A percentile compares a stretch with the other conserved stretches of the same genome.
These are phyloP conservation scores for Ophion obscuratus DNA, from an alignment of 2,888 invertebrate genomes.

Conservation along the genomic window DNA sequence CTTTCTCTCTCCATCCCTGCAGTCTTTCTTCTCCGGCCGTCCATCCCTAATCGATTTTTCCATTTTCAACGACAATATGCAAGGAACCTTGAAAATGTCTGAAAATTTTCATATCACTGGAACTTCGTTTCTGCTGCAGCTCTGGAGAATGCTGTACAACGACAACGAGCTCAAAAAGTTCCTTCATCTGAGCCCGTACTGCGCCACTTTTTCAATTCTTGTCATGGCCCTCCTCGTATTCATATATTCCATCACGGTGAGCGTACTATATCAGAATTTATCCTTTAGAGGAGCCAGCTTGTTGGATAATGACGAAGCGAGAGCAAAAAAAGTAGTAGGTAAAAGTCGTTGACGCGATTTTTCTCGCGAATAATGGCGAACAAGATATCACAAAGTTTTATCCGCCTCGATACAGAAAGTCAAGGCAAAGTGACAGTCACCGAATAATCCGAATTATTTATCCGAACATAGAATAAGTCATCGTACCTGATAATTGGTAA, in stretches of 20 bases:
- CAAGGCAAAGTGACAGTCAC: too few species aligned
- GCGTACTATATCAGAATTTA: conserved; percentile 58
- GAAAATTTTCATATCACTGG: background rate
- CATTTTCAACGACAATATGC: conserved; percentile 53
- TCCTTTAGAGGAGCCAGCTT: background rate
- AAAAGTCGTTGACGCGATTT: too few species aligned
- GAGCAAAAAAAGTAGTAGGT: too few species aligned
- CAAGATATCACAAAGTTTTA: too few species aligned
- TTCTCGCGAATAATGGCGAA: too few species aligned
- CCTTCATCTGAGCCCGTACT: conserved; percentile 74
- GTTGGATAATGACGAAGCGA: background rate
- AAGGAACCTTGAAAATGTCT: background rate
- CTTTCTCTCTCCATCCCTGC: background rate
- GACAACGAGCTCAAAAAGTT: conserved; percentile 76
- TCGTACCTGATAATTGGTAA: too few species aligned
- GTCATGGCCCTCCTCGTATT: conserved; percentile 73
- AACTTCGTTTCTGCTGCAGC: conserved; percentile 68
- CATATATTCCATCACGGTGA: conserved; percentile 73
- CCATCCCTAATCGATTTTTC: conserved; percentile 32
- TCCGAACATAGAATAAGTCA: too few species aligned
- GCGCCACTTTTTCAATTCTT: conserved; percentile 67
- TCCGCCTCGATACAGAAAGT: too few species aligned
- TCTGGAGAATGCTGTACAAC: conserved; percentile 75
- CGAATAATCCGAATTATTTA: too few species aligned
- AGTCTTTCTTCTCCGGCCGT: background rate